Base-by-base conservation (phyloP, 2,797 vertebrate genomes). In the Gymnoscopelus braueri region DNA sequence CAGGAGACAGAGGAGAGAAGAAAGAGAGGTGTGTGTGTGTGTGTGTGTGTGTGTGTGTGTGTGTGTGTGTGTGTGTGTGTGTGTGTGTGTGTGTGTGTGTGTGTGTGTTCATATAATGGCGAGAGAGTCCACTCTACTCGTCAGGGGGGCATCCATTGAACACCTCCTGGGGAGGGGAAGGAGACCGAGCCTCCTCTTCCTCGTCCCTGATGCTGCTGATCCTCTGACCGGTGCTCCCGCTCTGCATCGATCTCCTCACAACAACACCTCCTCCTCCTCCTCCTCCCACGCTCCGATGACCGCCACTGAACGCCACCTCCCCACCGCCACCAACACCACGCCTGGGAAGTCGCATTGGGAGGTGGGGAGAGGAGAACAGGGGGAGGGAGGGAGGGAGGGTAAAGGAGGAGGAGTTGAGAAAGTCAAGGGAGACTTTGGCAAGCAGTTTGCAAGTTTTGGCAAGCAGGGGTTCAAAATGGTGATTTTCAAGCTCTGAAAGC, bases 261-360 rank as follows among this genome's bases (percentile, higher is more conserved):
- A 7, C 35, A 4, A 5, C 82, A 86, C 54, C 54, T 24, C 54
- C 54, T 32, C 51, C 82, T 87, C 71, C 89, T 84, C 5, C 54
- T 26, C 55, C 55, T 29, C 55, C 55, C 29, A 81, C 39, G 71
- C 58, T 51, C 63, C 0, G 13, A 54, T 26, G 10, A n/a, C 72
- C 26, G 50, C 77, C 53, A 66, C 69, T 8, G 56, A 81, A 85
- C 12, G 2, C n/a, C 24, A 5, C 29, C 51, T 88, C 90, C 1
- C 81, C 78, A 1, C 88, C 81, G 51, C 88, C 29, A 49, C 88
- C 90, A 1, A 80, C 78, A 1, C 88, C 80, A 53, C 88, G 88
- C 81, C 90, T 91, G 80, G 65, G 67, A 76, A 74, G 59, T 56
- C 52, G 74, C 71, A 84, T 39, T 71, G 80, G 75, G 71, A 86